phyloP scores from a whole-genome alignment of 1,140 invertebrate genomes.

The Pantala flavescens region DNA sequence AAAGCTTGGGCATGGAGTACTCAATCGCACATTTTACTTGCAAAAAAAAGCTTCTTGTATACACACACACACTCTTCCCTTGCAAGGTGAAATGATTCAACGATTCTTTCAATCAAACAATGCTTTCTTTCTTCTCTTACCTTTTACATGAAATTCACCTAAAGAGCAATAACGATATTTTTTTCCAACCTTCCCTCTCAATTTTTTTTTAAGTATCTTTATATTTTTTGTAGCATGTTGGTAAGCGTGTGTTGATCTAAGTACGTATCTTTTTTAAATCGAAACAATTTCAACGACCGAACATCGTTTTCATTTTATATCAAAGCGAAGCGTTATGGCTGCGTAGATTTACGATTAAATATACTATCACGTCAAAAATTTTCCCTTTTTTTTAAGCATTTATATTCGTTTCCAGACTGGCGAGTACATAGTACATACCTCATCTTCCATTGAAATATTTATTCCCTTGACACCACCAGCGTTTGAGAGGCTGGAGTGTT shows the following conservation, averaged over 20 bases:
- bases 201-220: too few relatives aligned
- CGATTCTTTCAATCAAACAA: too few relatives aligned
- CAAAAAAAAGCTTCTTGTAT: background rate
- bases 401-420: background rate
- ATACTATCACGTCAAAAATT: background rate
- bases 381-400: background rate
- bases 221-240: background rate
- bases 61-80: background rate
- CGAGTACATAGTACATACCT: background rate
- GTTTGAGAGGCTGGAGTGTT: background rate
- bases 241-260: background rate
- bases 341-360: background rate
- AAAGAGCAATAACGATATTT: background rate
- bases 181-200: background rate
- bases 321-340: background rate
- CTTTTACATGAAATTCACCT: slow-evolving; percentile 5
- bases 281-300: background rate
- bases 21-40: background rate
- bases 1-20: background rate
- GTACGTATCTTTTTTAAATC: background rate
- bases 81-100: background rate
- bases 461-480: background rate
- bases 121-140: too few relatives aligned
- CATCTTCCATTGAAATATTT: background rate
- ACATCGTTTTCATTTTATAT: background rate